phyloP scores from a whole-genome alignment of 92 coral and sea anemone genomes.

The Porites rus region DNA sequence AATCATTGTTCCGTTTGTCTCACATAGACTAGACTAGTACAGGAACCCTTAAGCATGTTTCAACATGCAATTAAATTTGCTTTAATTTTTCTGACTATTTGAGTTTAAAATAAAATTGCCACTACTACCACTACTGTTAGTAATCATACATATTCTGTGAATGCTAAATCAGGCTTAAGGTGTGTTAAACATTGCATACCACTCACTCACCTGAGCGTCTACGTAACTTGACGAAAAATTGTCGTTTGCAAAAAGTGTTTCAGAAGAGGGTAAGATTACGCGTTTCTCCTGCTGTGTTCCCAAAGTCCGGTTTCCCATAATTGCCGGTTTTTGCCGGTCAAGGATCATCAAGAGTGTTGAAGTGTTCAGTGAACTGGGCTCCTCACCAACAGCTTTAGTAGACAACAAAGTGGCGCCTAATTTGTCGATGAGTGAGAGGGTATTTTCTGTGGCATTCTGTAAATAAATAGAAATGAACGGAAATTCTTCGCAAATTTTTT shows the following conservation, averaged over 20 bases:
- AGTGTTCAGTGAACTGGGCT: conserved; percentile 71
- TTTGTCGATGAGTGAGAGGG: conserved; percentile 68
- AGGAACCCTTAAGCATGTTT: too few species aligned
- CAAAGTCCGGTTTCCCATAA: conserved; percentile 63
- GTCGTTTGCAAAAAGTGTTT: conserved; percentile 41
- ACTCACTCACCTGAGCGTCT: conserved; percentile 75
- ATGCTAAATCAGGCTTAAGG: too few species aligned
- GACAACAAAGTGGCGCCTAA: conserved; percentile 68
- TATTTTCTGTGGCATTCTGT: conserved; percentile 37
- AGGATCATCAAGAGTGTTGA: conserved; percentile 56
- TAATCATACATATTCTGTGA: too few species aligned
- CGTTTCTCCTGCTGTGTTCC: conserved; percentile 60
- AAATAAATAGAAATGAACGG: neutral
- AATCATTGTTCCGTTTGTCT: too few species aligned
- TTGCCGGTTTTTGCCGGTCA: conserved; percentile 78
- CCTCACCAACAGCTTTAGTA: conserved; percentile 79
- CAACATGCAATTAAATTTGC: too few species aligned
- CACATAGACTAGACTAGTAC: too few species aligned
- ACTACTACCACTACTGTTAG: too few species aligned
- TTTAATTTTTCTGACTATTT: too few species aligned
- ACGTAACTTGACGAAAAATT: conserved; percentile 53
- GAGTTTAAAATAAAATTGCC: too few species aligned
- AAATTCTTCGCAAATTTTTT: neutral
- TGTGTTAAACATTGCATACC: too few species aligned
- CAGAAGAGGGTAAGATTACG: conserved; percentile 74